Conservation (phyloP, 2,797 vertebrate genomes). For the Hypotaenidia okinawae region DNA sequence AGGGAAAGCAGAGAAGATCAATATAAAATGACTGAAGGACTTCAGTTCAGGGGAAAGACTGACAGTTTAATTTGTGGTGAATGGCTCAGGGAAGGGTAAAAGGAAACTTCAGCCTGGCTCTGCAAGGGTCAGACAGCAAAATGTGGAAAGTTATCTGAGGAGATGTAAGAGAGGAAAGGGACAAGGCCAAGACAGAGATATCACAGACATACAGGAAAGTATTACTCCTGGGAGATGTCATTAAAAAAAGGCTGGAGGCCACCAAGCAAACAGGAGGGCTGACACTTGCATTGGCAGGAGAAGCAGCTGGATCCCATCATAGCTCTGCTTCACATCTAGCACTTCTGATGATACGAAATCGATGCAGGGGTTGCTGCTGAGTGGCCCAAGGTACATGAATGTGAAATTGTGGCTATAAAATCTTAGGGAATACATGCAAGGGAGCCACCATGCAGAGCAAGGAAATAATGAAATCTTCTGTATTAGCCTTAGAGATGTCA, state of each 20-base stretch:
- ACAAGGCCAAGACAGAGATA: background rate
- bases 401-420: conserved; percentile 48
- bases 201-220: background rate
- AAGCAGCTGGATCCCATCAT: background rate
- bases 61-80: background rate
- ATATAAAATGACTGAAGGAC: background rate
- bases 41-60: background rate
- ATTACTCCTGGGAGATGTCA: background rate
- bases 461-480: conserved; percentile 40
- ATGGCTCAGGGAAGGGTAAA: background rate
- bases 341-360: conserved; percentile 40
- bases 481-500: background rate
- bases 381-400: conserved; percentile 13
- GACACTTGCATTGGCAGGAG: background rate
- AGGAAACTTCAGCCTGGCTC: background rate
- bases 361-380: conserved; percentile 38
- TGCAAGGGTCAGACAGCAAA: background rate
- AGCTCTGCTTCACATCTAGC: background rate
- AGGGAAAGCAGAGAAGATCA: background rate
- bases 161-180: background rate
- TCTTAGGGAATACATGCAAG: conserved; percentile 42
- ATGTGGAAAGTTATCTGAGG: background rate
- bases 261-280: background rate
- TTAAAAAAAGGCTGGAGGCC: background rate
- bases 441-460: conserved; percentile 50